Percentiles rank a stretch among this genome's conserved stretches.
Conservation (phyloP, 1,140 invertebrate species). For the Pseudomyrmex sp. region DNA sequence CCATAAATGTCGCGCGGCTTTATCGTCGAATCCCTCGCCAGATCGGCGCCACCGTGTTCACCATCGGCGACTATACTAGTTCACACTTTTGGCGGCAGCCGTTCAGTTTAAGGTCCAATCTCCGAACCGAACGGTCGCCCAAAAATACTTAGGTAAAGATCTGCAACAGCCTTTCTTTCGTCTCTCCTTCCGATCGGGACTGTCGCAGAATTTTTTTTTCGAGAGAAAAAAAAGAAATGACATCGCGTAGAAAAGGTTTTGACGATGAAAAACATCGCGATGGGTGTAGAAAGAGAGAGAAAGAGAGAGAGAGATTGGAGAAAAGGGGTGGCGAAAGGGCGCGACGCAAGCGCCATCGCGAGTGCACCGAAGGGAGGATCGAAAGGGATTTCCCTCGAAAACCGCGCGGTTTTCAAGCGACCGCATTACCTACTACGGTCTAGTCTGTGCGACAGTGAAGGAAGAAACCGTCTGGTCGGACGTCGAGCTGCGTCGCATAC, state of each 20-base stretch:
- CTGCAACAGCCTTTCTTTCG: constrained; percentile 28
- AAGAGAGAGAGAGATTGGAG: background rate
- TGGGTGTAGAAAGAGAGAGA: background rate
- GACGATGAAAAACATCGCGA: background rate
- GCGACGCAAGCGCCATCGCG: constrained; percentile 43
- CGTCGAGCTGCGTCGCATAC: constrained; percentile 45
- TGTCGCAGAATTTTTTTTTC: background rate
- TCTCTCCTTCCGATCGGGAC: background rate
- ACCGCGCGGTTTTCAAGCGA: constrained; percentile 1
- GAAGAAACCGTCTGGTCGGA: constrained; percentile 53
- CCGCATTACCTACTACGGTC: constrained; percentile 3
- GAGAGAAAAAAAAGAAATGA: constrained; percentile 6
- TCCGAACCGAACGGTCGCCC: constrained; percentile 85
- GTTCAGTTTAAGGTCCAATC: constrained; percentile 85
- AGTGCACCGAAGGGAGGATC: constrained; percentile 43
- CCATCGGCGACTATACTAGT: constrained; percentile 82
- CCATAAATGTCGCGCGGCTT: constrained; percentile 82
- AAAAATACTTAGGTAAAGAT: constrained; percentile 83
- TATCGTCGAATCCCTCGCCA: constrained; percentile 69
- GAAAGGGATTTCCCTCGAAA: constrained; percentile 28
- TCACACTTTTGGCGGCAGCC: constrained; percentile 81
- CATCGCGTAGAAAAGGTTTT: constrained; percentile 26
- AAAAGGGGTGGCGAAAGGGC: constrained; percentile 9
- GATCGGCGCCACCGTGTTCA: constrained; percentile 80
- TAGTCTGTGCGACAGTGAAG: constrained; percentile 62